Percentiles rank a stretch among this genome's conserved stretches.
These are phyloP conservation scores for Antechinus flavipes DNA, from an alignment of 2,113 vertebrate species.

Conservation along the genomic window DNA sequence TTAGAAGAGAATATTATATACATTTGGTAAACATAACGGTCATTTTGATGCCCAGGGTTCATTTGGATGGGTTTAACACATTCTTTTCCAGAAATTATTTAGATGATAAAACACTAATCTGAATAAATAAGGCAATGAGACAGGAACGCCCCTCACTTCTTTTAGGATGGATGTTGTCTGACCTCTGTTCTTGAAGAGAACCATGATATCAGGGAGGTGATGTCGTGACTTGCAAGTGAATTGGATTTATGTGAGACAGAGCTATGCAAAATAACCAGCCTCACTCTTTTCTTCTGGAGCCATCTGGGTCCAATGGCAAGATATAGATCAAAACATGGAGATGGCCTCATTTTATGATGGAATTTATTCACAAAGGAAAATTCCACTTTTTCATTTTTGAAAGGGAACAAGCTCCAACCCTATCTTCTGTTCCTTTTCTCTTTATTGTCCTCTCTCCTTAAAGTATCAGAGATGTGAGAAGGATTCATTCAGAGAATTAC, in stretches of 20 bases:
- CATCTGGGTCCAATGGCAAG: too few species aligned
- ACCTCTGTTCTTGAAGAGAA: too few species aligned
- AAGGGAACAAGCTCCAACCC: not conserved
- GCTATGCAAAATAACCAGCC: too few species aligned
- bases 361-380: not conserved
- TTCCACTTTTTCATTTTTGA: not conserved
- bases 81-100: not conserved
- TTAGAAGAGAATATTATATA: not conserved
- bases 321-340: too few species aligned
- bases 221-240: too few species aligned
- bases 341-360: too few species aligned
- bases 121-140: not conserved
- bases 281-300: too few species aligned
- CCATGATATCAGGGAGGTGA: too few species aligned
- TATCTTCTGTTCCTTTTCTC: not conserved
- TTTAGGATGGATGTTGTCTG: not conserved
- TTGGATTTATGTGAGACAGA: too few species aligned
- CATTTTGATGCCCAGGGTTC: not conserved
- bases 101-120: not conserved
- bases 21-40: too few species aligned
- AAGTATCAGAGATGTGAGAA: not conserved
- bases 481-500: not conserved
- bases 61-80: not conserved
- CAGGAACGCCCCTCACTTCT: not conserved
- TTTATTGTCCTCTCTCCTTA: not conserved